Conservation (phyloP, 2,888 invertebrate species). For the Cosmopolites sordidus region DNA sequence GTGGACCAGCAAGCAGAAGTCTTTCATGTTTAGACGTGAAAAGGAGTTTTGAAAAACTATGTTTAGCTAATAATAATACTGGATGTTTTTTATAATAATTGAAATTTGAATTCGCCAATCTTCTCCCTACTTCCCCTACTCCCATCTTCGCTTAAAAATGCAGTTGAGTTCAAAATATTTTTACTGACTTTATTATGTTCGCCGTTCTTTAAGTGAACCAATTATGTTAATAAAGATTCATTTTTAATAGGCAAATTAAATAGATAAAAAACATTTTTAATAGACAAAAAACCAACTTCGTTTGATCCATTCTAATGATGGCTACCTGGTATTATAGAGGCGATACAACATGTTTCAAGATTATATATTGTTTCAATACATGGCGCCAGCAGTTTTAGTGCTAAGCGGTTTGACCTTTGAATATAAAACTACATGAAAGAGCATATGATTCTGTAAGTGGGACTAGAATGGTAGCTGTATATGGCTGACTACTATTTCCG, state of each 20-base stretch:
- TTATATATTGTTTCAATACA: too few relatives aligned
- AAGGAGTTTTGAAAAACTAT: conserved; percentile 13
- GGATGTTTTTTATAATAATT: conserved; percentile 24
- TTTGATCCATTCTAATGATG: too few relatives aligned
- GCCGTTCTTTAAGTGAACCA: not conserved
- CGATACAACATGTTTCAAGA: too few relatives aligned
- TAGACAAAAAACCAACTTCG: not conserved
- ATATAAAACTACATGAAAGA: too few relatives aligned
- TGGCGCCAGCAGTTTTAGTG: too few relatives aligned
- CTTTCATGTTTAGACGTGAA: conserved; percentile 19
- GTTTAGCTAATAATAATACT: conserved; percentile 21
- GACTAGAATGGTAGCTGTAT: too few relatives aligned
- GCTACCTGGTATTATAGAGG: too few relatives aligned
- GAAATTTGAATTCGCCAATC: conserved; percentile 14
- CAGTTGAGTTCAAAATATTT: not conserved
- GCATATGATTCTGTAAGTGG: too few relatives aligned
- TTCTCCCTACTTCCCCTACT: not conserved
- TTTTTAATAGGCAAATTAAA: conserved; percentile 1
- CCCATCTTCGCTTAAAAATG: not conserved
- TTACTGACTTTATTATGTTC: not conserved
- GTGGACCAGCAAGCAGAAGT: conserved; percentile 25
- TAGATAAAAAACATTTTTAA: not conserved
- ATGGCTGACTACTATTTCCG: too few relatives aligned
- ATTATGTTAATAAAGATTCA: not conserved
- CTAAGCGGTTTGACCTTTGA: too few relatives aligned